Evolutionary conservation across 2,113 vertebrate species (phyloP).

Genomic region (Macrotis lagotis): DNA sequence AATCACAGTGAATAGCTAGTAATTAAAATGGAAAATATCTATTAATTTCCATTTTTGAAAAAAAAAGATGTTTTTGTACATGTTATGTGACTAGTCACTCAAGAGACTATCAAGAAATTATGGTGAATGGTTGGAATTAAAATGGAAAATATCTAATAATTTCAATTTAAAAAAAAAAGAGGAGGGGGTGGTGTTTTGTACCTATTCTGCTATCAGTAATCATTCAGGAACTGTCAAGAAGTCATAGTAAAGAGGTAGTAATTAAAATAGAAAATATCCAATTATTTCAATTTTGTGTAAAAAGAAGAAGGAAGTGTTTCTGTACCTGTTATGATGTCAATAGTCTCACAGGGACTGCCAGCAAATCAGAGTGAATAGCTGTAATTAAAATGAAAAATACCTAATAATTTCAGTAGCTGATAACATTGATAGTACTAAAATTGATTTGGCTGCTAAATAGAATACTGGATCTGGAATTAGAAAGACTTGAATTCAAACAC

Average conservation of each 20-base stretch:
- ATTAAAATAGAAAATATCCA: not conserved
- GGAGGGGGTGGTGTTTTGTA: not conserved
- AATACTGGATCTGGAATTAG: not conserved
- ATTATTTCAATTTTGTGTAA: not conserved
- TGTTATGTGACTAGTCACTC: not conserved
- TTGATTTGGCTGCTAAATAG: not conserved
- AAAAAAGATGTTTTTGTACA: not conserved
- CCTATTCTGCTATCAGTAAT: not conserved
- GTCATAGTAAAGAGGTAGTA: not conserved
- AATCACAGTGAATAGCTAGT: not conserved
- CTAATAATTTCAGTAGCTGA: not conserved
- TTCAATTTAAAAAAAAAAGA: not conserved
- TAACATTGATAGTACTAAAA: not conserved
- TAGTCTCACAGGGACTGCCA: not conserved
- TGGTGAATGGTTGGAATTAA: not conserved
- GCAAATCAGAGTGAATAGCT: not conserved
- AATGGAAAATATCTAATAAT: not conserved
- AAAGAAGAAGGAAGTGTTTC: not conserved
- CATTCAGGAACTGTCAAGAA: not conserved
- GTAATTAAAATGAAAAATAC: not conserved
- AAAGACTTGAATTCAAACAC: not conserved
- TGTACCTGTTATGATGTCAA: not conserved
- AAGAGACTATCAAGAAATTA: not conserved
- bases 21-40: not conserved
- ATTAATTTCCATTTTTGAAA: not conserved